A percentile compares a stretch with the other conserved stretches of the same genome.
phyloP scores from a whole-genome alignment of 2,797 vertebrate species.

The Podarcis siculus region DNA sequence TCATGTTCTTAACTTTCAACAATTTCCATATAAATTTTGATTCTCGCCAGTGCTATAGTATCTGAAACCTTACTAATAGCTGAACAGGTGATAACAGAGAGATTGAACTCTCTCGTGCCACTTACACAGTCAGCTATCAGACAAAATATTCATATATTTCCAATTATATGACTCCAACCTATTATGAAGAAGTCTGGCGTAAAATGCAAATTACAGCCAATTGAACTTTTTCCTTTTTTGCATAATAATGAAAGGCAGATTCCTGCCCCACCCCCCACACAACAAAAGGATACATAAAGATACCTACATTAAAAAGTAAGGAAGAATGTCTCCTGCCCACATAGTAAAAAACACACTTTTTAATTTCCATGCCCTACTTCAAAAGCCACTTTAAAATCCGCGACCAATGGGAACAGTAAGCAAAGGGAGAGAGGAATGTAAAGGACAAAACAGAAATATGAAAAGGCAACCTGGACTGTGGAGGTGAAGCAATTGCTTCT shows the following conservation, averaged over 20 bases:
- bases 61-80: background rate
- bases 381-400: background rate
- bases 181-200: background rate
- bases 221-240: background rate
- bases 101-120: background rate
- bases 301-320: background rate
- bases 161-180: conserved; percentile 22
- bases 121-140: background rate
- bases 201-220: background rate
- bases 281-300: background rate
- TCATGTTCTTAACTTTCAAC: too few species aligned
- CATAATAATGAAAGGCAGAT: background rate
- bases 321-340: background rate
- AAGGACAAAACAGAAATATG: background rate
- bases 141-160: background rate
- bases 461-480: background rate
- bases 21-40: conserved; percentile 46
- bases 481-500: background rate
- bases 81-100: background rate
- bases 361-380: background rate
- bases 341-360: background rate
- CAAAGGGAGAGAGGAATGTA: background rate
- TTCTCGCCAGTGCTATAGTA: background rate
- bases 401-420: background rate
- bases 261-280: too few species aligned